A percentile compares a stretch with the other conserved stretches of the same genome.
phyloP scores from a whole-genome alignment of 2,113 vertebrate genomes.

The Apaloderma vittatum region DNA sequence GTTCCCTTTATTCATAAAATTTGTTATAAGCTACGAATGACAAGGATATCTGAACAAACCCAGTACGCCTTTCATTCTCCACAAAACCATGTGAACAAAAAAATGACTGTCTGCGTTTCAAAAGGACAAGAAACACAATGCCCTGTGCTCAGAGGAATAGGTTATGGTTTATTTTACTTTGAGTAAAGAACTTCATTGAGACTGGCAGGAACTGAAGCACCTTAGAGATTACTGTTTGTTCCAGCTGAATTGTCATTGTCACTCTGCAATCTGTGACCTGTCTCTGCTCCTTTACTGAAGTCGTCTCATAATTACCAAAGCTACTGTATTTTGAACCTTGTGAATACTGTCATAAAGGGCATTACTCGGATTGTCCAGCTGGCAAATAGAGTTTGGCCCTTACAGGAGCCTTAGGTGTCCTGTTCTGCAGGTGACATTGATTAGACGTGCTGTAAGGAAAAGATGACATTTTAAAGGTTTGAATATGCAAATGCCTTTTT shows the following conservation, averaged over 20 bases:
- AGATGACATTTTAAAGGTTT: conserved; percentile 68
- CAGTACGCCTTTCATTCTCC: conserved; percentile 1
- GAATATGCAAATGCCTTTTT: conserved; percentile 4
- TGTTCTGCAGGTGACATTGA: conserved; percentile 38
- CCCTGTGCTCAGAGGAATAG: conserved; percentile 2
- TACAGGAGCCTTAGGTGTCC: conserved; percentile 5
- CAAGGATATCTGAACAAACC: conserved; percentile 8
- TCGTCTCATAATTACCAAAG: conserved; percentile 12
- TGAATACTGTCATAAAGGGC: conserved; percentile 26
- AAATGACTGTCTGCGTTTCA: conserved; percentile 31
- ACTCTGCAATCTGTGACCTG: conserved; percentile 30
- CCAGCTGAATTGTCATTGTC: conserved; percentile 47
- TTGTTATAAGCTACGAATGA: neutral
- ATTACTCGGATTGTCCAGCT: conserved; percentile 25
- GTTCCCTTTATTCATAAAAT: neutral
- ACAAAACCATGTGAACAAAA: neutral
- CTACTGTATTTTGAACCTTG: neutral
- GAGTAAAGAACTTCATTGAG: conserved; percentile 32
- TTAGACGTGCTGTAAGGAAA: conserved; percentile 24
- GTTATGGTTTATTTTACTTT: conserved; percentile 31
- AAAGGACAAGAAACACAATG: conserved; percentile 9
- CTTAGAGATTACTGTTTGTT: conserved; percentile 54
- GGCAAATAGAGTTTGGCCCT: conserved; percentile 1
- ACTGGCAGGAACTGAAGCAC: conserved; percentile 11
- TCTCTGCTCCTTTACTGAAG: neutral